These are phyloP conservation scores for Papilio dardanus DNA, from an alignment of 1,140 invertebrate species.

Conservation along the genomic window DNA sequence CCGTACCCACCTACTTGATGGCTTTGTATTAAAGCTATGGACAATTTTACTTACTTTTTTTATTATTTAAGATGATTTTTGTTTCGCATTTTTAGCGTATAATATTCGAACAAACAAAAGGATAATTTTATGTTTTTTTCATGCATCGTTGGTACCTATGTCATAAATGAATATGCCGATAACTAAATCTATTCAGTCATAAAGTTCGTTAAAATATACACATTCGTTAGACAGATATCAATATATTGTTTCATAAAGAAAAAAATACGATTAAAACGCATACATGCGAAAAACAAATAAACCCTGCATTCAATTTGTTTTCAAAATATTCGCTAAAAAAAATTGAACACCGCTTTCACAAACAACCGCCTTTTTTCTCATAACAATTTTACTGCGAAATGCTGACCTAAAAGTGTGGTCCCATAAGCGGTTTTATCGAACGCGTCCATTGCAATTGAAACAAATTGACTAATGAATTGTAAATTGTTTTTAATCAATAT, in stretches of 20 bases:
- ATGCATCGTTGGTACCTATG: no score
- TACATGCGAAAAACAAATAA: constrained; percentile 26
- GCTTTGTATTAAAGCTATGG: constrained; percentile 46
- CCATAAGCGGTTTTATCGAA: constrained; percentile 16
- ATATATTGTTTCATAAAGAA: not conserved
- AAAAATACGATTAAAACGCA: not conserved
- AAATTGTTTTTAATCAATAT: constrained; percentile 21
- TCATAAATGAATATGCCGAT: no score
- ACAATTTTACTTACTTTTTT: constrained; percentile 12
- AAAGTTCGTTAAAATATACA: no score
- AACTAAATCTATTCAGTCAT: no score
- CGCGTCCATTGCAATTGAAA: constrained; percentile 17
- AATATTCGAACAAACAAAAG: not conserved
- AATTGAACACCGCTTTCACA: constrained; percentile 31
- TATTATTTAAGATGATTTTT: not conserved
- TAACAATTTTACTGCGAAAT: constrained; percentile 15
- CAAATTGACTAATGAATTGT: constrained; percentile 24
- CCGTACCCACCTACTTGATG: constrained; percentile 62
- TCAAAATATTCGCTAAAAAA: constrained; percentile 14
- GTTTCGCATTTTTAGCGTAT: not conserved
- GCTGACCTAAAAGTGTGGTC: constrained; percentile 22
- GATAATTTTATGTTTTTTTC: not conserved
- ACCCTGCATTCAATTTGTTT: constrained; percentile 28
- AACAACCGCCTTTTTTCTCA: constrained; percentile 25
- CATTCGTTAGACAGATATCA: not conserved